These are phyloP conservation scores for Myotis myotis DNA, from an alignment of 2,797 vertebrate species.

Conservation along the genomic window DNA sequence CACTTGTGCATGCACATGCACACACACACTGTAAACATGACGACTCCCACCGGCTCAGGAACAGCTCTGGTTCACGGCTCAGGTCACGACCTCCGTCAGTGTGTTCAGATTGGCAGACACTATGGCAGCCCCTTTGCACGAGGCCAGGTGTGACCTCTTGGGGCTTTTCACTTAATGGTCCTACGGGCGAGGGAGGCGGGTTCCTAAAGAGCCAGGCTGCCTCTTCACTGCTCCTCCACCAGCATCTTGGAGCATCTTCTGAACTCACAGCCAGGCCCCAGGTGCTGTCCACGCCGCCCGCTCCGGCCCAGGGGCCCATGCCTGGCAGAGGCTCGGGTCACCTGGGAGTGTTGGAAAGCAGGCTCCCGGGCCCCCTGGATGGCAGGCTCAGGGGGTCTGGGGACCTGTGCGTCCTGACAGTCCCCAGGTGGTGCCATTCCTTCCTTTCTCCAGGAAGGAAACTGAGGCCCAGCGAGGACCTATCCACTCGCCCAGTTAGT, in stretches of 20 bases:
- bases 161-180: neutral
- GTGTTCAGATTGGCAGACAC: neutral
- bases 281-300: no score
- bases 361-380: neutral
- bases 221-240: neutral
- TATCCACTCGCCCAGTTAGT: neutral
- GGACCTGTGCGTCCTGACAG: neutral
- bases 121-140: neutral
- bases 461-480: neutral
- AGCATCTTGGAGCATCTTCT: neutral
- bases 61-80: neutral
- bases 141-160: rapidly evolving
- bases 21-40: neutral
- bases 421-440: neutral
- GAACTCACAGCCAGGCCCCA: neutral
- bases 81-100: neutral
- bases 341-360: neutral
- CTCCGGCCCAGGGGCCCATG: neutral
- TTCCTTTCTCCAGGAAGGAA: neutral
- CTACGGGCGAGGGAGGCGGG: neutral
- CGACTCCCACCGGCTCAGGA: neutral
- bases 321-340: neutral
- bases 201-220: neutral
- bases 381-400: neutral
- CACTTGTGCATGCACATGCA: rapidly evolving